These are phyloP conservation scores for Epirrhoe tristata DNA, from an alignment of 2,888 invertebrate genomes.

Conservation along the genomic window DNA sequence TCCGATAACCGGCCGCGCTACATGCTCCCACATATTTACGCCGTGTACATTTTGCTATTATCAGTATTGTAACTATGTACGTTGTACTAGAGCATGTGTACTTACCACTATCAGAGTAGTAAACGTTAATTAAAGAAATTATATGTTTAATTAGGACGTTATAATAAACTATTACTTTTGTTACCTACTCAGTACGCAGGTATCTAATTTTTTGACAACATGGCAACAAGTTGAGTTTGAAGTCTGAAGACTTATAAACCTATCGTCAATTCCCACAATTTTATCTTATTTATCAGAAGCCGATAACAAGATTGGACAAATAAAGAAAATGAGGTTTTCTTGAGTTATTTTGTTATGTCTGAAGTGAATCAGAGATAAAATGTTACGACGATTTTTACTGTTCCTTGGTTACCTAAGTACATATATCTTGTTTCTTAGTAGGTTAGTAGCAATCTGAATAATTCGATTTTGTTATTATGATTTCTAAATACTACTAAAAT, in stretches of 20 bases:
- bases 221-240: conserved; percentile 3
- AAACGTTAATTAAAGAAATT: conserved; percentile 61
- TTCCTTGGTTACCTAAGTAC: no score
- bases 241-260: neutral
- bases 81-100: conserved; percentile 32
- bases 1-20: conserved; percentile 61
- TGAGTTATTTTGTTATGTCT: neutral
- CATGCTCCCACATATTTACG: conserved; percentile 66
- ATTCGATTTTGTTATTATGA: neutral
- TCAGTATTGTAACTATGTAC: conserved; percentile 65
- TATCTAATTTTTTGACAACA: neutral
- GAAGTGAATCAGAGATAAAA: no score
- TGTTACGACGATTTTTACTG: no score
- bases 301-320: neutral
- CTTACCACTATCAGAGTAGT: conserved; percentile 57
- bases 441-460: neutral
- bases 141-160: conserved; percentile 52
- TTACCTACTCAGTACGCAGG: no score
- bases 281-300: neutral
- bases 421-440: neutral
- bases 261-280: neutral
- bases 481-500: no score
- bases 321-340: neutral
- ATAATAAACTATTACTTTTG: conserved; percentile 40
- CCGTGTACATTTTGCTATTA: conserved; percentile 66